Conservation (phyloP, 1,140 invertebrate species). For the Aphidius gifuensis region DNA sequence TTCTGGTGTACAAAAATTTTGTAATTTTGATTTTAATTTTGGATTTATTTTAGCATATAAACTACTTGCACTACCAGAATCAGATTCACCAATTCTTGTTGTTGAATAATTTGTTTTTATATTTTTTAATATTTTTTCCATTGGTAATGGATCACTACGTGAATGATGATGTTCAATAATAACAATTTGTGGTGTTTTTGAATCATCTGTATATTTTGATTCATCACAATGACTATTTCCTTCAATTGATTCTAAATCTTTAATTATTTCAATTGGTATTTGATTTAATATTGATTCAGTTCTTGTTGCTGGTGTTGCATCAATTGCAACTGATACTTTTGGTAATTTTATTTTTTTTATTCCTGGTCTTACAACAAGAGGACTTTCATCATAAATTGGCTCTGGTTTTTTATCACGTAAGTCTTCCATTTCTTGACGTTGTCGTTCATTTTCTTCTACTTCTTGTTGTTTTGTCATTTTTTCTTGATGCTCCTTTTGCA, state of each 20-base stretch:
- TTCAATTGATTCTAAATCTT: conserved; percentile 35
- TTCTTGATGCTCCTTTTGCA: conserved; percentile 49
- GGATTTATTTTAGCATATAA: conserved; percentile 52
- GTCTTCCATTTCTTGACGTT: conserved; percentile 46
- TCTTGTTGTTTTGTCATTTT: conserved; percentile 55
- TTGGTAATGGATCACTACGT: conserved; percentile 62
- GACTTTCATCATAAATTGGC: conserved; percentile 47
- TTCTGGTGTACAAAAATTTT: conserved; percentile 21
- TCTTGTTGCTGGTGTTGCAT: conserved; percentile 69
- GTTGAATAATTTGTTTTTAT: conserved; percentile 36
- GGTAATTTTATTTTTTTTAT: conserved; percentile 55
- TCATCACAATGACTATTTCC: conserved; percentile 20
- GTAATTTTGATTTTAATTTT: conserved; percentile 42
- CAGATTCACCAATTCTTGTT: conserved; percentile 43
- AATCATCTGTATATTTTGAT: conserved; percentile 16
- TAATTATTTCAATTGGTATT: conserved; percentile 69
- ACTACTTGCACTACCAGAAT: conserved; percentile 48
- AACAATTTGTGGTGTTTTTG: conserved; percentile 41
- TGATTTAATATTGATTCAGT: conserved; percentile 70
- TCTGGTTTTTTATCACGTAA: conserved; percentile 46
- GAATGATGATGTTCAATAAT: conserved; percentile 67
- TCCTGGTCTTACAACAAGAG: conserved; percentile 51
- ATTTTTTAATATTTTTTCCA: conserved; percentile 40
- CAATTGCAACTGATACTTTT: conserved; percentile 72
- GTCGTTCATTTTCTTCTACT: conserved; percentile 37